Conservation (phyloP, 2,888 invertebrate genomes). For the Sialis lutaria region DNA sequence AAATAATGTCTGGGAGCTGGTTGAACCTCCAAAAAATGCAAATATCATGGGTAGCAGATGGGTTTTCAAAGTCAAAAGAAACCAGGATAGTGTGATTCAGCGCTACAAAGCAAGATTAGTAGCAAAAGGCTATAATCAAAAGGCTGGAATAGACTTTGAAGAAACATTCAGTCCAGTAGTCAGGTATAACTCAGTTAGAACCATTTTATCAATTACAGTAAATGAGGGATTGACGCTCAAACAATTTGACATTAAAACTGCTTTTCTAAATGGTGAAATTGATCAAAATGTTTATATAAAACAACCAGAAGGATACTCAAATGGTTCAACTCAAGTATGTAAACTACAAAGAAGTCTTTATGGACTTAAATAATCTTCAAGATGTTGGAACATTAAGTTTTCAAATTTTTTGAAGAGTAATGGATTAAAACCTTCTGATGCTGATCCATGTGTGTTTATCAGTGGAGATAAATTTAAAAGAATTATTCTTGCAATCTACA, state of each 20-base stretch:
- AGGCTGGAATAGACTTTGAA: constrained; percentile 10
- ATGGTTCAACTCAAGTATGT: background rate
- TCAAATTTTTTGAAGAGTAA: too few relatives aligned
- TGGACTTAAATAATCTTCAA: background rate
- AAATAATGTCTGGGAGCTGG: constrained; percentile 7
- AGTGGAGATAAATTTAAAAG: constrained; percentile 5
- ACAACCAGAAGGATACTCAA: background rate
- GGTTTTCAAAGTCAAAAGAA: constrained; percentile 8
- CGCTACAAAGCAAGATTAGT: constrained; percentile 10
- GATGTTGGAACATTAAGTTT: background rate
- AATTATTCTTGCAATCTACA: constrained; percentile 9
- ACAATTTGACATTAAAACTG: background rate
- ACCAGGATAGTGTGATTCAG: constrained; percentile 5
- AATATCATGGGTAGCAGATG: constrained; percentile 6
- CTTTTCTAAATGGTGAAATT: background rate
- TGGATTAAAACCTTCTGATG: background rate
- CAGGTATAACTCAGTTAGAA: constrained; percentile 9
- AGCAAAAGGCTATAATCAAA: constrained; percentile 10
- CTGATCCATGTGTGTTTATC: constrained; percentile 12
- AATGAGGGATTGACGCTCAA: background rate
- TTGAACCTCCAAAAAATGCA: constrained; percentile 4
- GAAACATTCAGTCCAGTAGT: constrained; percentile 13
- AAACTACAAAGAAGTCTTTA: background rate
- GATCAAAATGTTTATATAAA: background rate
- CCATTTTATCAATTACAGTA: constrained; percentile 3